Conservation (phyloP, 2,888 invertebrate species). For the Lordiphosa fenestrarum region DNA sequence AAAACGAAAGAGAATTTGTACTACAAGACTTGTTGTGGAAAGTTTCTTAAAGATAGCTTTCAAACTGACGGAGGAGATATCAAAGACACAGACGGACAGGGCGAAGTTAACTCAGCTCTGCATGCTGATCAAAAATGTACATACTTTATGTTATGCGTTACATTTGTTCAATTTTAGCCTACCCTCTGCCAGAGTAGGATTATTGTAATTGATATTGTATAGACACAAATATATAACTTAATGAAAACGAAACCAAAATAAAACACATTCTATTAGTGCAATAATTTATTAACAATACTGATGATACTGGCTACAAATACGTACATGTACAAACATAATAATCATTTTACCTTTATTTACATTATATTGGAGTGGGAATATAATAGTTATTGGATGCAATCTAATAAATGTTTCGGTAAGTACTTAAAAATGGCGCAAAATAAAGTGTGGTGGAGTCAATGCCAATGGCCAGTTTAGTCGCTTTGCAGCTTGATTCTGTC, state of each 20-base stretch:
- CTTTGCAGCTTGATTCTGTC: constrained; percentile 24
- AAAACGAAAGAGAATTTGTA: too few relatives aligned
- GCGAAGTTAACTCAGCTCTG: too few relatives aligned
- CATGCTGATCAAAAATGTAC: too few relatives aligned
- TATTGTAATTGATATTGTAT: too few relatives aligned
- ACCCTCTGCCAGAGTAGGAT: too few relatives aligned
- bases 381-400: constrained; percentile 12
- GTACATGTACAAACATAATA: constrained; percentile 28
- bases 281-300: constrained; percentile 30
- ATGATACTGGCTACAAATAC: constrained; percentile 16
- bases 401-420: constrained; percentile 11
- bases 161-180: too few relatives aligned
- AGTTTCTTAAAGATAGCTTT: too few relatives aligned
- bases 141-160: too few relatives aligned
- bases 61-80: too few relatives aligned
- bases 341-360: constrained; percentile 14
- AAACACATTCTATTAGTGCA: constrained; percentile 28
- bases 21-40: too few relatives aligned
- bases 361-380: constrained; percentile 6
- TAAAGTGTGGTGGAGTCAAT: neutral
- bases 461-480: constrained; percentile 15
- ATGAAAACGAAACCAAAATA: neutral
- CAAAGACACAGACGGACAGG: too few relatives aligned
- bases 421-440: neutral
- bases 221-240: neutral